Conservation (phyloP, 2,113 vertebrate species). For the Agapornis roseicollis region DNA sequence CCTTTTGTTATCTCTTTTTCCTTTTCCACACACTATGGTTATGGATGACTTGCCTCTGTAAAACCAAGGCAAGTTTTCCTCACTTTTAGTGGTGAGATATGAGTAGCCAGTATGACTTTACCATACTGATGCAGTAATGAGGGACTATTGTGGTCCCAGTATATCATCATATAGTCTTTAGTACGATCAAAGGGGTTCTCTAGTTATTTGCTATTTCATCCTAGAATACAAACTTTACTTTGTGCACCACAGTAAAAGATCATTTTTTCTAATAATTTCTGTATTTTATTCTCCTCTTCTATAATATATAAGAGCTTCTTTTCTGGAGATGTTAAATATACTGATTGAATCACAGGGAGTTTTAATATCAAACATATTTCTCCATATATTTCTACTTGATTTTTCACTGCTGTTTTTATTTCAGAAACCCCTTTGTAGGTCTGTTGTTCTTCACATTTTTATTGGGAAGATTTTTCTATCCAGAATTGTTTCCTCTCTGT, state of each 20-base stretch:
- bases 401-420: not conserved
- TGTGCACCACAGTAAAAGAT: not conserved
- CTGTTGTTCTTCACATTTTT: not conserved
- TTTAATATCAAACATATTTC: not conserved
- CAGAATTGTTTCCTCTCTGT: not conserved
- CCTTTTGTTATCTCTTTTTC: not conserved
- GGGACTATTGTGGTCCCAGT: accelerated
- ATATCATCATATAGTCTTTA: not conserved
- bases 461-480: not conserved
- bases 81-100: not conserved
- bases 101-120: not conserved
- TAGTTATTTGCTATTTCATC: not conserved
- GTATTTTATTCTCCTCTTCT: not conserved
- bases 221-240: not conserved
- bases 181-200: not conserved
- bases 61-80: not conserved
- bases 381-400: not conserved
- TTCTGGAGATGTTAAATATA: not conserved
- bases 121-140: not conserved
- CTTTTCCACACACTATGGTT: not conserved
- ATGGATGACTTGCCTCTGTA: not conserved
- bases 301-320: not conserved
- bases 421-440: not conserved
- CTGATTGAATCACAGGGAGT: not conserved
- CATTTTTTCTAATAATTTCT: not conserved